These are phyloP conservation scores for Idaea aversata DNA, from an alignment of 2,888 invertebrate species.

Conservation along the genomic window DNA sequence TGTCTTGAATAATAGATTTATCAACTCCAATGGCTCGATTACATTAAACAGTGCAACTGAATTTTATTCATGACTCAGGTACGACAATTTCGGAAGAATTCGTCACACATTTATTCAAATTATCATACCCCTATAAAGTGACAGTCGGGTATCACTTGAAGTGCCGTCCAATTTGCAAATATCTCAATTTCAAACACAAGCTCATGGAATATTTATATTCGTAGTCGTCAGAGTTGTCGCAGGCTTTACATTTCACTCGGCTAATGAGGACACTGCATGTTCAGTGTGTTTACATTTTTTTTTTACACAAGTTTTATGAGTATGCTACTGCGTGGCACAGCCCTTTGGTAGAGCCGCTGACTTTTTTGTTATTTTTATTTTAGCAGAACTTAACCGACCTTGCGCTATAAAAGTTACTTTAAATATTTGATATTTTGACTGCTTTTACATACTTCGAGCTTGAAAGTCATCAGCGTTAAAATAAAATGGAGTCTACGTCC, in stretches of 20 bases:
- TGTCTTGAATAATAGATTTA: not conserved
- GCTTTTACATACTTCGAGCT: not conserved
- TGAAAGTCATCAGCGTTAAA: too few relatives aligned
- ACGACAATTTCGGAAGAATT: not conserved
- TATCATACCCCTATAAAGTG: constrained; percentile 2
- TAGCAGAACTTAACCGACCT: not conserved
- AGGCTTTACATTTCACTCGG: constrained; percentile 4
- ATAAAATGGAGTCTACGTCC: too few relatives aligned
- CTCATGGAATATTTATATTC: constrained; percentile 8
- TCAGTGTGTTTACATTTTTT: constrained; percentile 11
- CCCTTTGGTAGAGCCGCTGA: not conserved
- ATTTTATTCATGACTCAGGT: not conserved
- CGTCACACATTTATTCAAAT: constrained; percentile 3
- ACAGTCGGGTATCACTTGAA: constrained; percentile 5
- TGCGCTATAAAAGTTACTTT: not conserved
- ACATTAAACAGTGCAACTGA: not conserved
- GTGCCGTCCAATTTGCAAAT: constrained; percentile 10
- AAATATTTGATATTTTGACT: not conserved
- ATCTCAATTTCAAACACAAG: constrained; percentile 7
- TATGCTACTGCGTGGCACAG: not conserved
- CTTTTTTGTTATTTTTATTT: not conserved
- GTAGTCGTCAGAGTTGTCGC: constrained; percentile 6
- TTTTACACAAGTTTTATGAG: constrained; percentile 8
- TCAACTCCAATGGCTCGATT: not conserved
- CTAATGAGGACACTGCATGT: constrained; percentile 10